Base-by-base conservation (phyloP, 2,797 vertebrate genomes). In the Enteromius afrohamiltoni region DNA sequence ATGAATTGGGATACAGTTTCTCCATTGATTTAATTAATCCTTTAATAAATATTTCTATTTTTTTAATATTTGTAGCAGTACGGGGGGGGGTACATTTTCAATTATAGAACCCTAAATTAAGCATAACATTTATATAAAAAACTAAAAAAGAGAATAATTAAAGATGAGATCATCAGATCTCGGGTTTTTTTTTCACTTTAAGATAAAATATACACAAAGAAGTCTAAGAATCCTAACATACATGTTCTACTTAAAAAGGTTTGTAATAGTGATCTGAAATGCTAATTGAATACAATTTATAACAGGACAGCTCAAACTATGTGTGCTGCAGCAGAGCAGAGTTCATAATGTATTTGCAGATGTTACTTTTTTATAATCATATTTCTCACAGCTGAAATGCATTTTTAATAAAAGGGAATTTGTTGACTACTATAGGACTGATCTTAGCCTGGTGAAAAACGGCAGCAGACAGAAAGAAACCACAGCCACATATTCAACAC, bases 401-500 rank as follows among this genome's bases (percentile, higher is more conserved):
- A 31, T 40, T 76, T 76, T 76, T 21, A 17, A 31, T 64, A 64
- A 17, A 64, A 76, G 53, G 31, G 2, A 37, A 34, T 47, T 10
- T 71, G 23, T 10, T 74, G 47, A 53, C 26, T 31, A 13, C 10
- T 17, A 16, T 29, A 71, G 45, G 14, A 21, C 29, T 49, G 3
- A 29, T 1, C 6, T 73, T 40, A 47, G 69, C 7, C 40, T 23
- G 10, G 26, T 47, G 13, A 11, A 80, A 16, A 31, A 19, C 31
- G 40, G 4, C 71, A 75, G 14, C 47, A 11, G 40, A 74, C 80
- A 51, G 26, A 49, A 26, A 31, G 19, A 51, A 49, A 26, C 21
- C 53, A n/a, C 76, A 81, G 26, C 40, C 83, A 87, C 85, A 84
- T 86, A 83, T 76, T 71, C 21, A 47, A 10, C 34, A 47, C 42